Base-by-base conservation (phyloP, 2,888 invertebrate genomes). In the Acanthopleura granulata region DNA sequence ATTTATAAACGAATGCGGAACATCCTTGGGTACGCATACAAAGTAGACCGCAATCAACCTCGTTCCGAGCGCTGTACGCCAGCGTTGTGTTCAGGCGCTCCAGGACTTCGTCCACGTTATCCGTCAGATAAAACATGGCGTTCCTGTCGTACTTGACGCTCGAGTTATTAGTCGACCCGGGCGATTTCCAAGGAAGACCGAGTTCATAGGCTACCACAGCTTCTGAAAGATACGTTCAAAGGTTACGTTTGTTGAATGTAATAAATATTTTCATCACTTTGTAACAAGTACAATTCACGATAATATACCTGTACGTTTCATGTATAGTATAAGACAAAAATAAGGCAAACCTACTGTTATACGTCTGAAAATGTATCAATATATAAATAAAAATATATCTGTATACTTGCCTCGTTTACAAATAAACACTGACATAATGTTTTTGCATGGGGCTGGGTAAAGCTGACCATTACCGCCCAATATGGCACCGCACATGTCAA, bases 361-460 rank as follows among this genome's bases (percentile, higher is more conserved):
- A 40, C 4, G 40, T 40, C 40, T 9, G 9, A 40, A 40, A 40
- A 9, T 40, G 40, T 40, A 40, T 40, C 3, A 40, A 40, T 40
- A 40, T 6, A 40, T 40, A 3, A 40, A 40, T 40, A 40, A 40
- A 40, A 40, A 9, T 40, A 40, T 9, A 40, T 3, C 40, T 40
- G 40, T 40, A 40, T 57, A 57, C 57, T n/a, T n/a, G 22, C 57
- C 57, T 57, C 57, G 57, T 57, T 57, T 57, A 12, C 57, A 57
- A 22, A 57, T 57, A 22, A 57, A 57, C n/a, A 57, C 22, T n/a
- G 57, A 57, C 57, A 57, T 57, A 4, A 57, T 57, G n/a, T 22
- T 57, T 22, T 57, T 57, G 22, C 57, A 57, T 18, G 57, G n/a
- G 57, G 57, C 57, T 57, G 57, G 57, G 22, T 57, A 57, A 6